phyloP scores from a whole-genome alignment of 2,113 vertebrate species.

The Cyanoliseus patagonus region DNA sequence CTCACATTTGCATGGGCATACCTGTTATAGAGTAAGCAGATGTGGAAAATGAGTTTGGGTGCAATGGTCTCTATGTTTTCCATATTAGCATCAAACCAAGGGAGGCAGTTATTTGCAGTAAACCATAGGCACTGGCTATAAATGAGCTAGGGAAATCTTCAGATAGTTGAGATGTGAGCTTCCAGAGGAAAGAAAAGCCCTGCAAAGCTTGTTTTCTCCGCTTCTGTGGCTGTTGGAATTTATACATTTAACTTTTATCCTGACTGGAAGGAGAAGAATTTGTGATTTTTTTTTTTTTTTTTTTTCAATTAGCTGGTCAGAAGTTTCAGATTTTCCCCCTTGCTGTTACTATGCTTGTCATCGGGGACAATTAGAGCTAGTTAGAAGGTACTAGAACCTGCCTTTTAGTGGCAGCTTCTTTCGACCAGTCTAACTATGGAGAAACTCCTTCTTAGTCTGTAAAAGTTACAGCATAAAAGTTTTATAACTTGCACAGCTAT shows the following conservation, averaged over 20 bases:
- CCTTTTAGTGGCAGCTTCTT: neutral
- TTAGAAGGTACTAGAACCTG: neutral
- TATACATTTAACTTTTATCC: neutral
- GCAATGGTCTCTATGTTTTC: neutral
- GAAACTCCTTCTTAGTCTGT: constrained; percentile 1
- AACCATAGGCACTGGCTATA: neutral
- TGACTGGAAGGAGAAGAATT: neutral
- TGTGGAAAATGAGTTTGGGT: neutral
- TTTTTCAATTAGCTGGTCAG: neutral
- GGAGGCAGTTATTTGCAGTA: neutral
- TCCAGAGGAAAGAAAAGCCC: neutral
- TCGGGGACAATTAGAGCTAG: neutral
- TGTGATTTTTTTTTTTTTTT: neutral
- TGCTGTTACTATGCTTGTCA: neutral
- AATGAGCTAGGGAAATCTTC: neutral
- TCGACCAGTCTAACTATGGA: neutral
- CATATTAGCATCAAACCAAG: rapidly evolving
- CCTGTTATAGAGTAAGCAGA: rapidly evolving
- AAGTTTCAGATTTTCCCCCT: neutral
- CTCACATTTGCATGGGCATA: rapidly evolving
- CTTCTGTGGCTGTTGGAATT: rapidly evolving
- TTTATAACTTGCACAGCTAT: constrained; percentile 55
- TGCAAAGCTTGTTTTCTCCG: neutral
- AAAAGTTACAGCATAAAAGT: constrained; percentile 21
- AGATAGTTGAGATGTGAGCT: neutral